Conservation (phyloP, 2,797 vertebrate species). For the Neoniphon sammara region DNA sequence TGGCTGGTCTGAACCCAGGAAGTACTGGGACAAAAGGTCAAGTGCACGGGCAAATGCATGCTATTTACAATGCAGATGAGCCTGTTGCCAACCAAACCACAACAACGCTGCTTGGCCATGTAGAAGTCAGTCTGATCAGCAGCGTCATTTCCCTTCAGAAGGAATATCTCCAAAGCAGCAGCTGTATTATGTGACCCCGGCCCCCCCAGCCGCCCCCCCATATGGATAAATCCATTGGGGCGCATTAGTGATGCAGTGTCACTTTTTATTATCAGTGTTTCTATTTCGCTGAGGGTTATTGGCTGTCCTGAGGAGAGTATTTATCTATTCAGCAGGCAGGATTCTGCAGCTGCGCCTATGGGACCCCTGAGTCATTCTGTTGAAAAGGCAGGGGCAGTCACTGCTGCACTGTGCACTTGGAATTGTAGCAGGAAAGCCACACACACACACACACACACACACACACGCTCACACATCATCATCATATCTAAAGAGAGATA, state of each 20-base stretch:
- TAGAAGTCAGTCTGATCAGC: constrained; percentile 24
- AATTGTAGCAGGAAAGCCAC: constrained; percentile 12
- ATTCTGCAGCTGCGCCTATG: constrained; percentile 60
- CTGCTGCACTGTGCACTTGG: constrained; percentile 7
- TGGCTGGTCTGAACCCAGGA: background rate
- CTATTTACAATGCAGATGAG: background rate
- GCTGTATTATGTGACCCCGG: background rate
- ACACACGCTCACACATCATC: constrained; percentile 28
- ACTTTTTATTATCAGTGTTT: constrained; percentile 58
- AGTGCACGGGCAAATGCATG: constrained; percentile 26
- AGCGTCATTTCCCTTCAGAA: constrained; percentile 11
- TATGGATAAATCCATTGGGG: background rate
- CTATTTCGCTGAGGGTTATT: constrained; percentile 39
- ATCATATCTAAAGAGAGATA: constrained; percentile 2
- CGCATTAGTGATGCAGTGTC: constrained; percentile 50
- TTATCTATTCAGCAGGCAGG: constrained; percentile 58
- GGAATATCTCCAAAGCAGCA: constrained; percentile 23
- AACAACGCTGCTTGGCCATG: background rate
- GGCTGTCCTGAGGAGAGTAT: constrained; percentile 51
- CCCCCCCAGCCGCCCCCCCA: background rate
- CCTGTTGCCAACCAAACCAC: no score
- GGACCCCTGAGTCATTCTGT: constrained; percentile 64
- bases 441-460: background rate
- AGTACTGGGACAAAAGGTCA: constrained; percentile 54
- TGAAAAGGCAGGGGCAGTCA: constrained; percentile 8